A percentile compares a stretch with the other conserved stretches of the same genome.
These are phyloP conservation scores for Sebastolobus alascanus DNA, from an alignment of 2,797 vertebrate genomes.

Conservation along the genomic window DNA sequence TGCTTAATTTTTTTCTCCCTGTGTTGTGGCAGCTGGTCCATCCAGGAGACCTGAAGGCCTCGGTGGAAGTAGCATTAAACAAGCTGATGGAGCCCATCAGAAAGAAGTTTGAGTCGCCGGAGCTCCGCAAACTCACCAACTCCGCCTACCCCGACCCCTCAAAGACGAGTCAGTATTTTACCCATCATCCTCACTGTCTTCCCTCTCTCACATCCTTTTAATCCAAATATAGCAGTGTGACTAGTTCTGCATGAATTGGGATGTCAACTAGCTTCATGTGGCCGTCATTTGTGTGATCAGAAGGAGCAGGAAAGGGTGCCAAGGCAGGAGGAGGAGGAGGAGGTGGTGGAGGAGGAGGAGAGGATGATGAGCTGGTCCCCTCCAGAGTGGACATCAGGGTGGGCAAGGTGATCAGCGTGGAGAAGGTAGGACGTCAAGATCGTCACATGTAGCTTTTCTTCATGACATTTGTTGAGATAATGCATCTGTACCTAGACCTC, in stretches of 20 bases:
- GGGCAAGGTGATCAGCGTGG: constrained; percentile 92
- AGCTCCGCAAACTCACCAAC: constrained; percentile 90
- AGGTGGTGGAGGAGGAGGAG: constrained; percentile 79
- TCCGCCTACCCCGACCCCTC: constrained; percentile 89
- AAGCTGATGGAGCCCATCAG: constrained; percentile 95
- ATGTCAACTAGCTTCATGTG: neutral
- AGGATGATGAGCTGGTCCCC: constrained; percentile 88
- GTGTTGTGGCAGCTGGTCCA: constrained; percentile 86
- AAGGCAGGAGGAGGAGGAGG: constrained; percentile 84
- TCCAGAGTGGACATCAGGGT: constrained; percentile 95
- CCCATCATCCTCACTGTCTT: neutral
- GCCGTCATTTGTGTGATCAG: constrained; percentile 71
- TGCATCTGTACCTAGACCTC: neutral
- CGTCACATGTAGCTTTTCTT: neutral
- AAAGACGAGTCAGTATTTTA: constrained; percentile 90
- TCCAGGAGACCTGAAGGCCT: constrained; percentile 96
- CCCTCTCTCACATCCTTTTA: neutral
- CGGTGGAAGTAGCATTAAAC: constrained; percentile 93
- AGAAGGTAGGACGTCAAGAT: constrained; percentile 85
- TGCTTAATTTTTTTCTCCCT: accelerated
- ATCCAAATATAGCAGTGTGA: neutral
- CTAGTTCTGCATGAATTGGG: neutral
- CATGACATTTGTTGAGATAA: neutral
- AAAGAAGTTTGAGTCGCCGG: constrained; percentile 92
- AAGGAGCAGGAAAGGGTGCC: constrained; percentile 84